Evolutionary conservation across 2,113 vertebrate genomes (phyloP), one percentile per base, ranked within the genome.

Genomic region (Gadus macrocephalus): DNA sequence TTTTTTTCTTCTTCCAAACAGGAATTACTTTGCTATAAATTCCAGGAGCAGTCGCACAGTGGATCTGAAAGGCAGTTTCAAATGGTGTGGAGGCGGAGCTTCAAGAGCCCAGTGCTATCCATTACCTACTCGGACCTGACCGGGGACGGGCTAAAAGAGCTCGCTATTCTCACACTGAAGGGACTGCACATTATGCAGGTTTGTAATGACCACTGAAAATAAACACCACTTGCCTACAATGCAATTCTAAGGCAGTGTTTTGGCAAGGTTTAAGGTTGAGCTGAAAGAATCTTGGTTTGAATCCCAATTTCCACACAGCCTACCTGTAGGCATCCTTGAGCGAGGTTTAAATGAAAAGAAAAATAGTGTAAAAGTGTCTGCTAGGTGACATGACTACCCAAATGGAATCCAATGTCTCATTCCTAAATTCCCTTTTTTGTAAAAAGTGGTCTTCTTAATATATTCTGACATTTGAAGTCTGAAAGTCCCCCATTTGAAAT

Each of bases 11-110:
- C 22, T 70, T 7, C 56, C 64, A 4, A 20, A 28, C 80, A 97
- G 95, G 95, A 95, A 64, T 90, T 97, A 42, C 93, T 96, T 5
- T 97, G 95, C 83, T 96, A 96, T 71, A 96, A 96, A 74, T 94
- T 92, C 66, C 71, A 80, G 19, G 67, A 74, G 28, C 65, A 72
- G 0, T 22, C 69, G 53, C 59, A 28, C 8, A 73, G 74, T 8
- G 70, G 71, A 2, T 25, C 4, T 16, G 84, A 78, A 0, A 77
- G 68, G 0, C 85, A 86, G 17, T 97, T 95, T 80, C 83, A 76
- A 72, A 84, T 95, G 56, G 74, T 92, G 66, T 97, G 95, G 95
- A 93, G 83, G 15, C 89, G 94, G 53, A 90, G 92, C 71, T 97
- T 97, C 83, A 93, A 93, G 53, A 95, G 95, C 67, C 94, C 95